These are phyloP conservation scores for Lithobates sylvaticus DNA, from an alignment of 2,797 vertebrate species.

Conservation along the genomic window DNA sequence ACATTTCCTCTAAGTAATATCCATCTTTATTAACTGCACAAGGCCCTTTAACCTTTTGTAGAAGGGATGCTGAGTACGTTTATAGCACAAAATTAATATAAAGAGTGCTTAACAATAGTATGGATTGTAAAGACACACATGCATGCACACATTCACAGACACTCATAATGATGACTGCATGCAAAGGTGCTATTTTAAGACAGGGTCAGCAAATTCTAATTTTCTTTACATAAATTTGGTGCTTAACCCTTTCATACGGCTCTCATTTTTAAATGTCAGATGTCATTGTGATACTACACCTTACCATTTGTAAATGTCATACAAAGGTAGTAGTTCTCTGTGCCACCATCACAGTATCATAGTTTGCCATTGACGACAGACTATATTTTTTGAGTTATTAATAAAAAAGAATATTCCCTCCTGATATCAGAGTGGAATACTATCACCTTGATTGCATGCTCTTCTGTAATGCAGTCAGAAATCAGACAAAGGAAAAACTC, in stretches of 20 bases:
- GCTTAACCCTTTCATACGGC: neutral
- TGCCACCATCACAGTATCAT: neutral
- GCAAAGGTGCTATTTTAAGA: too few relatives aligned
- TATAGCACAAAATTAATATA: slow-evolving; percentile 70
- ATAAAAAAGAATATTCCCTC: too few relatives aligned
- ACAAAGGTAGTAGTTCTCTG: neutral
- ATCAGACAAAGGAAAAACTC: too few relatives aligned
- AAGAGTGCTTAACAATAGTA: slow-evolving; percentile 54
- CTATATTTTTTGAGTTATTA: neutral
- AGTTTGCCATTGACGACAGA: too few relatives aligned
- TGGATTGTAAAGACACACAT: neutral
- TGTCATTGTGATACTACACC: neutral
- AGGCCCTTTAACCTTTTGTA: slow-evolving; percentile 75
- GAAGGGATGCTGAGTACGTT: slow-evolving; percentile 70
- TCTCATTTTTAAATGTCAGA: slow-evolving; percentile 11
- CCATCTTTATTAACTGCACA: slow-evolving; percentile 79
- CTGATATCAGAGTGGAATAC: too few relatives aligned
- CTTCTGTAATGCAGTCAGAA: too few relatives aligned
- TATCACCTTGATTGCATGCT: too few relatives aligned
- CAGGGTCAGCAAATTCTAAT: neutral
- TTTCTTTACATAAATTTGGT: neutral
- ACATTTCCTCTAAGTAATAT: slow-evolving; percentile 74
- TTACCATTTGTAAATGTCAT: slow-evolving; percentile 26
- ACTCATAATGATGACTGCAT: too few relatives aligned
- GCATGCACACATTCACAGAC: too few relatives aligned